phyloP scores from a whole-genome alignment of 2,888 invertebrate genomes.

The Caenorhabditis sp. region DNA sequence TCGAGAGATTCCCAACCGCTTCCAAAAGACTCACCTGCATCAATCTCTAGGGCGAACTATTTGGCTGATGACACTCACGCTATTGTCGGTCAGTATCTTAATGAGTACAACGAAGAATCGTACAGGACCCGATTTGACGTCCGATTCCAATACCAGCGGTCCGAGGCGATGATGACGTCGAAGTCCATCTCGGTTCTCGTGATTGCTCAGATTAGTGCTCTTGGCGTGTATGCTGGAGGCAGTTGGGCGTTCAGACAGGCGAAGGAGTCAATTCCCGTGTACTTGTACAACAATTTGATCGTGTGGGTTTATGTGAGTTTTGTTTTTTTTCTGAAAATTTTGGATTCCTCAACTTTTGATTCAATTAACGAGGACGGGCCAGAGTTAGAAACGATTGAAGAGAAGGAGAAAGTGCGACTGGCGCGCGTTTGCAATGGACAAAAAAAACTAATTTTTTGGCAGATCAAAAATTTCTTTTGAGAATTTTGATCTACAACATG shows the following conservation, averaged over 20 bases:
- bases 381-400: too few species aligned
- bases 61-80: constrained; percentile 43
- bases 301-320: constrained; percentile 58
- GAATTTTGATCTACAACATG: too few species aligned
- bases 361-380: too few species aligned
- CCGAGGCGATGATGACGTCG: constrained; percentile 57
- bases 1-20: too few species aligned
- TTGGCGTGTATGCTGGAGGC: constrained; percentile 47
- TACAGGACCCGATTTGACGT: constrained; percentile 57
- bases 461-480: too few species aligned
- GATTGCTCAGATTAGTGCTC: constrained; percentile 52
- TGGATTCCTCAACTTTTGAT: too few species aligned
- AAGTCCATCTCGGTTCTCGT: constrained; percentile 50
- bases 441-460: too few species aligned
- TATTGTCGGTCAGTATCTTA: constrained; percentile 44
- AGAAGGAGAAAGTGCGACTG: too few species aligned
- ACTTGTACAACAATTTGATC: constrained; percentile 44
- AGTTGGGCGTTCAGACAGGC: constrained; percentile 45
- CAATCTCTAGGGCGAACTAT: constrained; percentile 37
- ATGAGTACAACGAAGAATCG: constrained; percentile 44
- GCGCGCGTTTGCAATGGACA: too few species aligned
- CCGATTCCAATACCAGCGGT: constrained; percentile 49
- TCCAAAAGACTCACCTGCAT: background rate
- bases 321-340: background rate
- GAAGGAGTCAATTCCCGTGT: constrained; percentile 34